phyloP scores from a whole-genome alignment of 2,888 invertebrate species.

The Palloptera scutellata region DNA sequence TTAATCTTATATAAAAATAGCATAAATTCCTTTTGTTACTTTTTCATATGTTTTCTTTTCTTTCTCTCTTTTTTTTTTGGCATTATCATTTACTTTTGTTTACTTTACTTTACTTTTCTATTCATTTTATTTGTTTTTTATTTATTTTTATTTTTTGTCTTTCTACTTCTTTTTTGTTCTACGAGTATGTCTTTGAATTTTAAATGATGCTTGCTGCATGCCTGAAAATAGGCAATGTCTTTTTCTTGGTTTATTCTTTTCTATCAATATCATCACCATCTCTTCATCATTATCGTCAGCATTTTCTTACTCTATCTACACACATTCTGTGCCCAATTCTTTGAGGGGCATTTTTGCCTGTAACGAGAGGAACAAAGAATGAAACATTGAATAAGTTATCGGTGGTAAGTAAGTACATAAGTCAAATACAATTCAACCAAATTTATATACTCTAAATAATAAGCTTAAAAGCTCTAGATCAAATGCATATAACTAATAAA shows the following conservation, averaged over 20 bases:
- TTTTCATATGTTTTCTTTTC: constrained; percentile 1
- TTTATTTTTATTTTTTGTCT: constrained; percentile 11
- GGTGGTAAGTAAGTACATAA: not conserved
- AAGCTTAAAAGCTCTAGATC: constrained; percentile 4
- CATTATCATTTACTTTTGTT: not conserved
- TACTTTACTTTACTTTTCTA: constrained; percentile 1
- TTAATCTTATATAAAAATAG: no score
- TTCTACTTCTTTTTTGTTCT: constrained; percentile 15
- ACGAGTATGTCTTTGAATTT: constrained; percentile 16
- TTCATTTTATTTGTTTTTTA: not conserved
- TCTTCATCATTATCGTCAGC: not conserved
- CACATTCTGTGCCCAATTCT: constrained; percentile 81
- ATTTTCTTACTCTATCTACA: constrained; percentile 64
- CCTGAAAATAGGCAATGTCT: constrained; percentile 11
- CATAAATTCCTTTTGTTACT: not conserved
- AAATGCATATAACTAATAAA: no score
- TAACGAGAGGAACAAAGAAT: constrained; percentile 61
- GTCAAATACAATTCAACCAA: constrained; percentile 24
- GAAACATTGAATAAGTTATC: not conserved
- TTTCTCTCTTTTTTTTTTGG: not conserved
- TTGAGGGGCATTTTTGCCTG: constrained; percentile 86
- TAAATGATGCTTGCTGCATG: not conserved
- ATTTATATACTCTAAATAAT: constrained; percentile 26
- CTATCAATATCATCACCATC: constrained; percentile 9
- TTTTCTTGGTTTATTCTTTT: constrained; percentile 20